phyloP scores from a whole-genome alignment of 1,140 invertebrate genomes.

The Thaumetopoea pityocampa region DNA sequence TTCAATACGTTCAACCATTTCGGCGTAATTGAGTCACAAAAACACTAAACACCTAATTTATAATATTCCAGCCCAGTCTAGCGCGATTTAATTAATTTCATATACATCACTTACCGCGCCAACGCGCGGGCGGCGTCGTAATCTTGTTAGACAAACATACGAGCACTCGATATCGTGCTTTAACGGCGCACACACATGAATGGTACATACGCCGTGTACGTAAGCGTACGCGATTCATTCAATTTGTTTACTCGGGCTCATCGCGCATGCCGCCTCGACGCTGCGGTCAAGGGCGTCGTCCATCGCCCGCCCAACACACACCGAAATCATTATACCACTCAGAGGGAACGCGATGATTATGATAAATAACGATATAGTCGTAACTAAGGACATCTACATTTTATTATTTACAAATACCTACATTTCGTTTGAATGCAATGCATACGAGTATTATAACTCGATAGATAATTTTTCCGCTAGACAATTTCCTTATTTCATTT shows the following conservation, averaged over 20 bases:
- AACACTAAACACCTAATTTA: no score
- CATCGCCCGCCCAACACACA: constrained; percentile 44
- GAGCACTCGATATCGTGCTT: constrained; percentile 63
- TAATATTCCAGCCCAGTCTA: no score
- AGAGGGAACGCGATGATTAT: constrained; percentile 23
- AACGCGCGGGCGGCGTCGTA: constrained; percentile 8
- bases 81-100: no score
- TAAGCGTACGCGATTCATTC: constrained; percentile 69
- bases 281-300: constrained; percentile 56
- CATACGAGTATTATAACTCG: no score
- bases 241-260: constrained; percentile 62
- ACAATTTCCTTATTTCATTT: no score
- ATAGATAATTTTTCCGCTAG: no score
- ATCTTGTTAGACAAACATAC: constrained; percentile 49
- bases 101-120: not conserved
- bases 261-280: constrained; percentile 40
- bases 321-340: constrained; percentile 26
- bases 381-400: constrained; percentile 4
- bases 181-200: constrained; percentile 68
- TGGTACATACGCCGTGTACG: constrained; percentile 47
- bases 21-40: no score
- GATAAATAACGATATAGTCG: not conserved
- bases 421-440: constrained; percentile 19
- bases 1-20: no score
- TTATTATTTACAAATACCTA: constrained; percentile 25